Conservation (phyloP, 2,888 invertebrate species). For the Ichneumoninae sp. region DNA sequence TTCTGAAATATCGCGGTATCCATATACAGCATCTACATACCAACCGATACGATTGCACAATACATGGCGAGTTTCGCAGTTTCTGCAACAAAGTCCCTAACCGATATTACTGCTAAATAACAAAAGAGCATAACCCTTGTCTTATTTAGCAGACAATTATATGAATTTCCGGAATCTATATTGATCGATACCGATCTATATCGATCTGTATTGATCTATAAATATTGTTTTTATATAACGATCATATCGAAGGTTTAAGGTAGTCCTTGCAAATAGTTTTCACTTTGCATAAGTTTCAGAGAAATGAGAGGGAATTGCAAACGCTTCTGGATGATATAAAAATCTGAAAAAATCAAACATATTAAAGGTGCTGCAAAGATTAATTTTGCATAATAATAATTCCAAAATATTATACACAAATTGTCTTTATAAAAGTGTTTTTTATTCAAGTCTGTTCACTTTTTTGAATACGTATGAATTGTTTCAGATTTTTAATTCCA, state of each 20-base stretch:
- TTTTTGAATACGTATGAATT: too few species aligned
- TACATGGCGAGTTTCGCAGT: background rate
- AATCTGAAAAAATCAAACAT: too few species aligned
- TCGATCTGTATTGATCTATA: background rate
- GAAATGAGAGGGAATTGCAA: too few species aligned
- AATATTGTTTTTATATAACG: background rate
- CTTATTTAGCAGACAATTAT: background rate
- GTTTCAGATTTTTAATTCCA: too few species aligned
- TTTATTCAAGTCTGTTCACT: too few species aligned
- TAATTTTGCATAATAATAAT: too few species aligned
- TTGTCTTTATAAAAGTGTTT: too few species aligned
- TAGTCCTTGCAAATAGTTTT: too few species aligned
- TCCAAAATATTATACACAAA: too few species aligned
- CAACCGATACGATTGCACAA: background rate
- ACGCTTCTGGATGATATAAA: too few species aligned
- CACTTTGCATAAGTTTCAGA: too few species aligned
- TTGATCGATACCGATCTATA: background rate
- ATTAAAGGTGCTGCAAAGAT: too few species aligned
- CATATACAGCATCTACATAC: background rate
- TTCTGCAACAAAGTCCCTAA: background rate
- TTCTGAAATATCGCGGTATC: constrained; percentile 68
- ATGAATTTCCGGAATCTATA: background rate
- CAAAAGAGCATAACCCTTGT: background rate
- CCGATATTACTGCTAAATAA: background rate
- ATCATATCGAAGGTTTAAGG: background rate